Evolutionary conservation across 2,797 vertebrate species (phyloP).

Genomic region (Sebastes elongatus): DNA sequence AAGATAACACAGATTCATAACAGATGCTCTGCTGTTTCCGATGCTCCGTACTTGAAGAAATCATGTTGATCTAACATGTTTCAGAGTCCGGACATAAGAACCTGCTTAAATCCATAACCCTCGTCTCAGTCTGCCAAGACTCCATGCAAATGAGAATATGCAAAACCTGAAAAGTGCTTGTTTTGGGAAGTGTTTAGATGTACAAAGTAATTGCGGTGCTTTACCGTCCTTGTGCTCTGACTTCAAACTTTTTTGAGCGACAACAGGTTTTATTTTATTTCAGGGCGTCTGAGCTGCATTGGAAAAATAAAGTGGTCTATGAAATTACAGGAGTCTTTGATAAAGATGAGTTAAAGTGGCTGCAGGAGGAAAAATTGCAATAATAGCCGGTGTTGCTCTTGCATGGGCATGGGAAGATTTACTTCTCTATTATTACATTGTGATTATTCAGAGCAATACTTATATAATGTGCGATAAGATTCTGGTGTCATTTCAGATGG

Average conservation of each 20-base stretch:
- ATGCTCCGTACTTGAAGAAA: conserved; percentile 18
- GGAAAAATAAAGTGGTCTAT: conserved; percentile 17
- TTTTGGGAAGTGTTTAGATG: conserved; percentile 32
- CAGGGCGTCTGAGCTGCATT: not conserved
- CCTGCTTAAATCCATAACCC: conserved; percentile 38
- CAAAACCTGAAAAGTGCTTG: conserved; percentile 34
- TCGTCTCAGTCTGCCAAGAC: conserved; percentile 37
- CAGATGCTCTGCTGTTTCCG: conserved; percentile 45
- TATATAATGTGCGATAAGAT: conserved; percentile 7
- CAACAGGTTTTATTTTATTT: conserved; percentile 37
- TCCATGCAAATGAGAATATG: conserved; percentile 38
- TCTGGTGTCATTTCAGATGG: conserved; percentile 28
- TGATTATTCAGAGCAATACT: conserved; percentile 28
- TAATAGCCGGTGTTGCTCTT: conserved; percentile 1
- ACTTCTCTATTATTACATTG: not conserved
- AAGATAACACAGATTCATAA: conserved; percentile 38
- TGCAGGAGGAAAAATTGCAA: conserved; percentile 20
- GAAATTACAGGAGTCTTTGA: conserved; percentile 26
- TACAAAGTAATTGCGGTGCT: conserved; percentile 37
- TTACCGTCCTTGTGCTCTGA: conserved; percentile 1
- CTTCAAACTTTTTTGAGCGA: conserved; percentile 11
- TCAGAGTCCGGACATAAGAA: conserved; percentile 42
- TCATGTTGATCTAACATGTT: conserved; percentile 40
- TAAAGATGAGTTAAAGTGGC: conserved; percentile 11
- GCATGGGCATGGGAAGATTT: not conserved